Percentiles rank a stretch among this genome's conserved stretches.
Evolutionary conservation across 2,113 vertebrate species (phyloP).

Genomic region (Jaculus jaculus): DNA sequence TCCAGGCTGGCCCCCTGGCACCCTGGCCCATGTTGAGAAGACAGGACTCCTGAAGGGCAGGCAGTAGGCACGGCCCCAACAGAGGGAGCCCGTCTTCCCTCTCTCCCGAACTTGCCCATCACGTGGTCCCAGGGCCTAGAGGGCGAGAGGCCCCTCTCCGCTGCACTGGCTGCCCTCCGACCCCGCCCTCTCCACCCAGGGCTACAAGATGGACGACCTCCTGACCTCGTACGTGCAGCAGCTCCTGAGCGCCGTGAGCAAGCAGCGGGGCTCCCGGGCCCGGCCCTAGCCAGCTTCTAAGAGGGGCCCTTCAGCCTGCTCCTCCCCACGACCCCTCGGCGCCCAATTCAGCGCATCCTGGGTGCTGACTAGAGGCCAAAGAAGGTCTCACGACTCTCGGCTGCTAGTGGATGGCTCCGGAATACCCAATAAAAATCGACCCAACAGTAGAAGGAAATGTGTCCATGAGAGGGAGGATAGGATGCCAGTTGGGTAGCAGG

Average conservation of each 20-base stretch:
- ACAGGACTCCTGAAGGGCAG: background rate
- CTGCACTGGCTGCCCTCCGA: background rate
- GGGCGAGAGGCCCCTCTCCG: background rate
- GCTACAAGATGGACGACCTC: slow-evolving; percentile 99
- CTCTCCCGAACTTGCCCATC: fast-evolving
- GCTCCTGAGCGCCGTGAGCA: slow-evolving; percentile 84
- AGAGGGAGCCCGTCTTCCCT: background rate
- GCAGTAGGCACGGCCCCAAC: fast-evolving
- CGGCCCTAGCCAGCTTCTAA: slow-evolving; percentile 39
- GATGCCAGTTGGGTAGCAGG: background rate
- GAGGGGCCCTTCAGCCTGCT: too few relatives aligned
- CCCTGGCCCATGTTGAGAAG: background rate
- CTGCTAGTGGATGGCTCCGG: fast-evolving
- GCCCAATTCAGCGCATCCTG: fast-evolving
- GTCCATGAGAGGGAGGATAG: background rate
- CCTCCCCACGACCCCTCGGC: too few relatives aligned
- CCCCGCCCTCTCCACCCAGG: slow-evolving; percentile 84
- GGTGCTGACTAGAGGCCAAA: background rate
- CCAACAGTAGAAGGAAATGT: background rate
- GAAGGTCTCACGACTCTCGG: background rate
- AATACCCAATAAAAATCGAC: slow-evolving; percentile 32
- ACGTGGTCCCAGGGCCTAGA: background rate
- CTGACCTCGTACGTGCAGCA: slow-evolving; percentile 93
- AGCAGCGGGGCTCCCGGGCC: slow-evolving; percentile 79
- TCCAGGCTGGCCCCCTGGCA: fast-evolving